Conservation (phyloP, 2,888 invertebrate species). For the Brenthis daphne region DNA sequence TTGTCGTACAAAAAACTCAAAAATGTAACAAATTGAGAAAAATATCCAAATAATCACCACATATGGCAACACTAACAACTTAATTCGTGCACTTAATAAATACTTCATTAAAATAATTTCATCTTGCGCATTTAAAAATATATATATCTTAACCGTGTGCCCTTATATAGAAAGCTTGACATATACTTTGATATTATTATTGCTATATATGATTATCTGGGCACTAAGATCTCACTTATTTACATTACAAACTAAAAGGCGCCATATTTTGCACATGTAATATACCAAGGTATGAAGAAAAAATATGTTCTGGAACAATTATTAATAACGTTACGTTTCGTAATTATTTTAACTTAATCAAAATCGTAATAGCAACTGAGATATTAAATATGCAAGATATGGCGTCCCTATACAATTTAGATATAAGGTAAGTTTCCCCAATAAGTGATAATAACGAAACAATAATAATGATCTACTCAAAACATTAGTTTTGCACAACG, state of each 20-base stretch:
- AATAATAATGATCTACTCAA: no score
- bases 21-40: no score
- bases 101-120: neutral
- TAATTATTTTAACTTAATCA: neutral
- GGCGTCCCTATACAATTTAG: neutral
- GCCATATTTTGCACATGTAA: constrained; percentile 9
- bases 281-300: no score
- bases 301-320: no score
- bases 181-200: neutral
- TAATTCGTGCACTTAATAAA: no score
- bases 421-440: neutral
- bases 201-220: constrained; percentile 8
- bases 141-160: neutral
- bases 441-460: no score
- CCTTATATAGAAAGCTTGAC: neutral
- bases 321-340: no score
- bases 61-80: no score
- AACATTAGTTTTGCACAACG: no score
- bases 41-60: neutral
- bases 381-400: neutral
- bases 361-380: neutral
- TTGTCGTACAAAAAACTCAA: no score
- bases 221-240: constrained; percentile 16
- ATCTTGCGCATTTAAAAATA: neutral
- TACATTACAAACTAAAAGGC: constrained; percentile 16